phyloP scores from a whole-genome alignment of 2,888 invertebrate genomes.

The Acleris cristana region DNA sequence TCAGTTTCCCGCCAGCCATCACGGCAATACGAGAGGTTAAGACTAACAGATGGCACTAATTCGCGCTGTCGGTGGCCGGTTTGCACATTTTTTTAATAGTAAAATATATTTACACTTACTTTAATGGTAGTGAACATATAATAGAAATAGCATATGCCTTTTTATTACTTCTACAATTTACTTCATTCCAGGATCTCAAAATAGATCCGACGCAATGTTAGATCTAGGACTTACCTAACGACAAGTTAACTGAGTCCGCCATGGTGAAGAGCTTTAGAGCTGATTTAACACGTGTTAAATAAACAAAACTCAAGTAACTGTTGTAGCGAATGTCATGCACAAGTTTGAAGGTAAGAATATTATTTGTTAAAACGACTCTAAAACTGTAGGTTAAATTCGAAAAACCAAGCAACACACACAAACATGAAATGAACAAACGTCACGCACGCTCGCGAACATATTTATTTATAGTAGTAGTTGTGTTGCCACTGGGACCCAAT shows the following conservation, averaged over 20 bases:
- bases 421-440: too few species aligned
- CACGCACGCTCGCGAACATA: too few species aligned
- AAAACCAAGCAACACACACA: too few species aligned
- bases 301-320: conserved; percentile 11
- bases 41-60: neutral
- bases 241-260: conserved; percentile 23
- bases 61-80: neutral
- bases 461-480: too few species aligned
- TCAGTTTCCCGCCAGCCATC: too few species aligned
- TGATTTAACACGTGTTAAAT: conserved; percentile 23
- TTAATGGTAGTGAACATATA: neutral
- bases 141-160: neutral
- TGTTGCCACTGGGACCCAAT: too few species aligned
- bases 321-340: conserved; percentile 9
- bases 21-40: too few species aligned
- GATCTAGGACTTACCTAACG: conserved; percentile 30
- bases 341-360: neutral
- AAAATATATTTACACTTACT: too few species aligned
- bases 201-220: conserved; percentile 14
- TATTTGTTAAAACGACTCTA: neutral
- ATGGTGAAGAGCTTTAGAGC: conserved; percentile 10
- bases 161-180: neutral
- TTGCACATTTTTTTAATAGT: neutral
- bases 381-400: too few species aligned
- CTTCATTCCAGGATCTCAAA: conserved; percentile 11